Conservation (phyloP, 2,797 vertebrate genomes). For the Takifugu ocellatus region DNA sequence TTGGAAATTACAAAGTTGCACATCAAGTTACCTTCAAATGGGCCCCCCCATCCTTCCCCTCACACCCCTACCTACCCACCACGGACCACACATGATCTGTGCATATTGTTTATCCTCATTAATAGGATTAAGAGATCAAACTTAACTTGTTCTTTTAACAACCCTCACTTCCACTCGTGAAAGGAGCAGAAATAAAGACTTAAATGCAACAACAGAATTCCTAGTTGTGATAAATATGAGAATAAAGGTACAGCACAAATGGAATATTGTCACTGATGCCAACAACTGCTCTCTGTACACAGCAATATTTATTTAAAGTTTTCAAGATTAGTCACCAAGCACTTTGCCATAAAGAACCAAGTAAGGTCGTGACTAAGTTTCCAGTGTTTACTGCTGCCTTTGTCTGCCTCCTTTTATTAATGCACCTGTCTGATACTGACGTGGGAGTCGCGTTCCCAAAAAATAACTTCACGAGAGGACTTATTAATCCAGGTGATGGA, state of each 20-base stretch:
- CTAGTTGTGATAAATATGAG: background rate
- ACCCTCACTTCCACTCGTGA: too few species aligned
- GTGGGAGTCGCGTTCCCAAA: background rate
- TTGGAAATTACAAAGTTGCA: too few species aligned
- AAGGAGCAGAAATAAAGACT: too few species aligned
- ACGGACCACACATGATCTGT: too few species aligned
- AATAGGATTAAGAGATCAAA: background rate
- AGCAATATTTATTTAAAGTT: background rate
- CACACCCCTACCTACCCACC: too few species aligned
- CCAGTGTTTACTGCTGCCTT: background rate
- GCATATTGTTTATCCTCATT: too few species aligned
- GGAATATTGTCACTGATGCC: background rate
- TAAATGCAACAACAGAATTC: background rate
- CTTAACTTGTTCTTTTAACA: too few species aligned
- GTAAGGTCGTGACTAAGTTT: background rate
- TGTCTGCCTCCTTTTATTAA: background rate
- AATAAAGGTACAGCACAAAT: background rate
- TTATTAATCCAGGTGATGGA: too few species aligned
- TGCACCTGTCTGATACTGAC: background rate
- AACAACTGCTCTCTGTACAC: background rate
- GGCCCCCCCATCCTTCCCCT: too few species aligned
- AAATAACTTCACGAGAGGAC: background rate
- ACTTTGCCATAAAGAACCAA: background rate
- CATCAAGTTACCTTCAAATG: too few species aligned
- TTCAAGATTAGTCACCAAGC: background rate